Base-by-base conservation (phyloP, 1,140 invertebrate species). In the Trichoplusia ni region DNA sequence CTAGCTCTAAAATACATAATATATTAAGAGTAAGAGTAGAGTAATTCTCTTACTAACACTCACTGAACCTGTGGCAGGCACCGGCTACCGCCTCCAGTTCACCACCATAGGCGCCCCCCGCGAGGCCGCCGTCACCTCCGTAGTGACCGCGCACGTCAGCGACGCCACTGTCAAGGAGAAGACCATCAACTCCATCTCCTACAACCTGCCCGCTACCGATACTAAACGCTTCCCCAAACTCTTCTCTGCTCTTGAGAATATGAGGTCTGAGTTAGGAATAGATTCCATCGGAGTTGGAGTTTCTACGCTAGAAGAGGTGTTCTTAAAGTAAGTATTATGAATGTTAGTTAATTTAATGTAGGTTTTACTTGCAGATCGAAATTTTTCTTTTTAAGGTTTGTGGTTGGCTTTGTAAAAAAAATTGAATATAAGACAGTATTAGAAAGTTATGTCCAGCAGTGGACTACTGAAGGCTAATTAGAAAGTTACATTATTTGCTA, bases 271-370 rank as follows among this genome's bases (percentile, higher is more conserved):
- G 23, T 80, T 97, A 4, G 94, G 94, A 0, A 93, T 98, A 38
- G 90, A 92, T 14, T 95, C 94, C 16, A 95, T 96, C 67, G 96
- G 96, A 1, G 93, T 96, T 0, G 95, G 95, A 0, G 92, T 96
- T 1, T 96, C 96, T 5, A 97, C 96, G 0, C 92, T 98, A 74
- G 96, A 98, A 80, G 95, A 97, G 90, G 96, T 98, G 6, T 97
- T 97, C 79, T 79, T 97, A 11, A 95, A 93, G 95, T 96, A 86
- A 89, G 90, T 81, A 35, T 1, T 38, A 11, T 6, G 2, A 2
- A 1, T 9, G 4, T 42, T 7, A 42, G 0, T 11, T 42, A 9
- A 5, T 1, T 11, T 11, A n/a, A 40, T 1, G 11, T 7, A 21
- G 8, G 9, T 27, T 42, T 21, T 19, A 11, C n/a, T 46, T 6